phyloP scores from a whole-genome alignment of 2,888 invertebrate genomes.

The Allolobophora icterica region DNA sequence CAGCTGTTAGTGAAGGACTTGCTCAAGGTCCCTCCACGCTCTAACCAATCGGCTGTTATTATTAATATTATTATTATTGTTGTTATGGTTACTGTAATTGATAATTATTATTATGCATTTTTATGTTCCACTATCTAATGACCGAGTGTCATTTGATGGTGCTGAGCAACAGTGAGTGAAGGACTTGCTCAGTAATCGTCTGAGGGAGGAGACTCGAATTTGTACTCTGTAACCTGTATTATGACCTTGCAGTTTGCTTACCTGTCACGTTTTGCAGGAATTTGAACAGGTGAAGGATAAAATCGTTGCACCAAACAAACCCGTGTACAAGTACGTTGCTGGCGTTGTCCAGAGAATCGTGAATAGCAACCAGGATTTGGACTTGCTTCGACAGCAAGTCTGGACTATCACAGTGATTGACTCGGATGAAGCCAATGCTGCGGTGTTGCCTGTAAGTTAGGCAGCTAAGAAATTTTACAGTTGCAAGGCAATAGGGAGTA shows the following conservation, averaged over 20 bases:
- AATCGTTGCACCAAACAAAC: conserved; percentile 64
- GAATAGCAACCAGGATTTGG: conserved; percentile 67
- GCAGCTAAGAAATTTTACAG: background rate
- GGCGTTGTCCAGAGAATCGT: conserved; percentile 65
- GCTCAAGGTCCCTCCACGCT: too few species aligned
- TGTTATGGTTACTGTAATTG: too few species aligned
- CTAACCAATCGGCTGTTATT: too few species aligned
- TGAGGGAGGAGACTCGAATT: background rate
- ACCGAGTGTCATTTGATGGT: too few species aligned
- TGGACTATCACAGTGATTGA: conserved; percentile 70
- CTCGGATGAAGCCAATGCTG: conserved; percentile 68
- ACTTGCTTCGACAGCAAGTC: conserved; percentile 64
- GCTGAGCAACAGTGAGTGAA: background rate
- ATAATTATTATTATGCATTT: too few species aligned
- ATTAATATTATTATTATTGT: too few species aligned
- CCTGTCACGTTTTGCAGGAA: conserved; percentile 51
- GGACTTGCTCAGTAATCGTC: too few species aligned
- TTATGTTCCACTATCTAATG: too few species aligned
- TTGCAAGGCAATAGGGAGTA: too few species aligned
- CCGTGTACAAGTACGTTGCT: conserved; percentile 63
- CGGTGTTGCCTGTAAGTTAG: conserved; percentile 69
- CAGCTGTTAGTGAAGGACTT: too few species aligned
- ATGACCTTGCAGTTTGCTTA: background rate
- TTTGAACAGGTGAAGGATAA: conserved; percentile 59
- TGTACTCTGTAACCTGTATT: too few species aligned